phyloP scores from a whole-genome alignment of 2,113 vertebrate genomes.

The Labeo rohita region DNA sequence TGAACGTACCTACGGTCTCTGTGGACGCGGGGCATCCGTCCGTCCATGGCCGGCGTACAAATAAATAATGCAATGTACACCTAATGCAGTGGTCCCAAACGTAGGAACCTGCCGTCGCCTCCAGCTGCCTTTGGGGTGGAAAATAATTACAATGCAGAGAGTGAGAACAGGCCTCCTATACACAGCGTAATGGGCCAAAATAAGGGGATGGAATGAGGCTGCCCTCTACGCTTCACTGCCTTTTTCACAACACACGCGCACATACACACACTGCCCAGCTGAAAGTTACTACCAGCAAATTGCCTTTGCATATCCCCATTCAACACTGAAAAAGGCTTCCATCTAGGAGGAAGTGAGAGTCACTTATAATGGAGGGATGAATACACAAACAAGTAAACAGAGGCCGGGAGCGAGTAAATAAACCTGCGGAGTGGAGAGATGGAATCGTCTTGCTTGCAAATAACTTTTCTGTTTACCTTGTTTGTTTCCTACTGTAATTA shows the following conservation, averaged over 20 bases:
- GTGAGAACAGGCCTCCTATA: slow-evolving; percentile 63
- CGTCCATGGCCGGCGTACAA: slow-evolving; percentile 69
- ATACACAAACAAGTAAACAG: slow-evolving; percentile 52
- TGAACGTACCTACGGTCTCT: slow-evolving; percentile 72
- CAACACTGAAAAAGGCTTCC: slow-evolving; percentile 46
- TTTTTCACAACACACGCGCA: slow-evolving; percentile 56
- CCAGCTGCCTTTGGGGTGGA: slow-evolving; percentile 82
- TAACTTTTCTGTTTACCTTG: slow-evolving; percentile 42
- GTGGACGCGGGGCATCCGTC: slow-evolving; percentile 73
- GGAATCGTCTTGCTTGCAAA: slow-evolving; percentile 42
- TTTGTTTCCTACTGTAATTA: slow-evolving; percentile 56
- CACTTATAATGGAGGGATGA: slow-evolving; percentile 46
- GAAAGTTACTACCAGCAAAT: slow-evolving; percentile 49
- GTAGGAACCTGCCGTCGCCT: slow-evolving; percentile 77
- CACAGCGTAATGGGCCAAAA: slow-evolving; percentile 76
- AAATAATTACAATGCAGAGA: slow-evolving; percentile 82
- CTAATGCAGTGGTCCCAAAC: slow-evolving; percentile 79
- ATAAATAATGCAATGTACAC: slow-evolving; percentile 83
- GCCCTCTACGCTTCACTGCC: slow-evolving; percentile 69
- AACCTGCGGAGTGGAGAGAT: slow-evolving; percentile 44
- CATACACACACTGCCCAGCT: slow-evolving; percentile 36
- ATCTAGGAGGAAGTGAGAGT: slow-evolving; percentile 45
- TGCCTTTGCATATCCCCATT: slow-evolving; percentile 57
- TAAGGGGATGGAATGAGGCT: slow-evolving; percentile 75
- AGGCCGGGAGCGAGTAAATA: slow-evolving; percentile 46